Base-by-base conservation (phyloP, 2,113 vertebrate genomes). In the Corythoichthys haematopterus region DNA sequence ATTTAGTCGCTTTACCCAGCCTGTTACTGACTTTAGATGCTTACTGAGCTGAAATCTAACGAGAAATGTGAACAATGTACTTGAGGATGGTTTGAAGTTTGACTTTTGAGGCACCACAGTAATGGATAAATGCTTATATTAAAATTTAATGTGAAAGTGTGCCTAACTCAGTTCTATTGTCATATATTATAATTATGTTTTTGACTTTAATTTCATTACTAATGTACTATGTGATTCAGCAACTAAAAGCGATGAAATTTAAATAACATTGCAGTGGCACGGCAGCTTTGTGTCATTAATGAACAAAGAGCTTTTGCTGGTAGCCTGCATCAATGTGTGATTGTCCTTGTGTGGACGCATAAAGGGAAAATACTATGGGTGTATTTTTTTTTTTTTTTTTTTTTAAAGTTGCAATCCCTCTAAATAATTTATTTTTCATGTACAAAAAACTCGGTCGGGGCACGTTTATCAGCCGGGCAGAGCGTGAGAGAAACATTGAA, bases 361-460 rank as follows among this genome's bases (percentile, higher is more conserved):
- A 58, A 59, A 50, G 16, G 65, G 47, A 78, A 79, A 78, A 74
- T 64, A 69, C 64, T 83, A 69, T 64, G n/a, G 16, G 13, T 65
- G 57, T 33, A 70, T 72, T 55, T 79, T 62, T 56, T 64, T 37
- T n/a, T 37, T 58, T 4, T 16, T 16, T 33, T 35, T 56, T 56
- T 61, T 2, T 20, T 20, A 11, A 48, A 40, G 55, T 58, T 6
- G 10, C 37, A 65, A 74, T 80, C 46, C 61, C 46, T 37, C 57
- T 85, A 52, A 81, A 88, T 89, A 76, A 82, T 84, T 84, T 45
- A 81, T 82, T 66, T 65, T 71, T 81, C 72, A 76, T 84, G 14
- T 64, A 70, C 73, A 77, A 76, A 75, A 82, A 48, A 43, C 45
- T 63, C 16, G 36, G 75, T 78, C 67, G 20, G 16, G 15, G 70